Evolutionary conservation across 2,797 vertebrate species (phyloP), one percentile per base, ranked within the genome.

Genomic region (Limosa lapponica): DNA sequence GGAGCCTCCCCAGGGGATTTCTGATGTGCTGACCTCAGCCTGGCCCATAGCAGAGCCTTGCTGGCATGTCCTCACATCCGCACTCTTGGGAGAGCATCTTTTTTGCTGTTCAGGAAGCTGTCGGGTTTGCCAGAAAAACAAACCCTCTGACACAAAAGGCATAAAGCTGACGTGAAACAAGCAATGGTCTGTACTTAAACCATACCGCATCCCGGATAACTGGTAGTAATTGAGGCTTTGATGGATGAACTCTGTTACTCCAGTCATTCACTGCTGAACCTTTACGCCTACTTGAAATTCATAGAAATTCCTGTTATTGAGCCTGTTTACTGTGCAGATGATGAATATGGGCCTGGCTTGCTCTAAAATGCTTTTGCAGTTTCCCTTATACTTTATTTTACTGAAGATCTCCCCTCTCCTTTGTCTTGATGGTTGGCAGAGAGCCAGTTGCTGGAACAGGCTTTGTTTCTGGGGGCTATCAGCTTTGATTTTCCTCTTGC

Each of bases 241-340:
- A 95, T 82, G 79, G 94, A 94, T 94, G 92, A 93, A 95, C 75
- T 75, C 28, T 72, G 20, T 82, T 87, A 43, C 69, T 95, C 32
- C 54, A 82, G 46, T 83, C 75, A 36, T 30, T 84, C 2, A 8
- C 74, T 92, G 69, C 70, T 3, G 27, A 94, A 90, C 65, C 20
- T 77, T 82, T 85, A 74, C 4, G 6, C 71, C 77, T 96, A 51
- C 70, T 96, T 96, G 91, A 94, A 97, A 97, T 94, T 89, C 93
- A 96, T 90, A 80, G 95, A 36, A 90, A 91, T 93, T 89, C 70
- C 52, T 90, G 37, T 70, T 89, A 84, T 14, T 83, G 74, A 94
- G 80, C 48, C 65, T 88, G 65, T 94, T 97, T 96, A 52, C 81
- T 65, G 20, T 77, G 67, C 30, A 71, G 54, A 58, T 91, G 64